A percentile compares a stretch with the other conserved stretches of the same genome.
Evolutionary conservation across 2,888 invertebrate genomes (phyloP).

Genomic region (Drosophila paranaensis): DNA sequence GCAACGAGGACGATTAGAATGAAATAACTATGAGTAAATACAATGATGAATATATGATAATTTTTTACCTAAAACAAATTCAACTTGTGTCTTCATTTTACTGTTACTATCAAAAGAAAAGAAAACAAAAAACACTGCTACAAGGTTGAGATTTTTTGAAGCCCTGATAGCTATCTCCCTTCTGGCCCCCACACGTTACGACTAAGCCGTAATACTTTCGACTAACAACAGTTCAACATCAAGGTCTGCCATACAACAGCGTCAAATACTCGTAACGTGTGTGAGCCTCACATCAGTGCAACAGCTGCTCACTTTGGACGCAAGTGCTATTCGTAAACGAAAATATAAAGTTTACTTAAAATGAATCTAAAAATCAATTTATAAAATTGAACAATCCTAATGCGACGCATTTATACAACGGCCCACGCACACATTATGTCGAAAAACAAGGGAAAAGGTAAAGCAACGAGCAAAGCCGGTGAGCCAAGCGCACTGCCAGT

Average conservation of each 20-base stretch:
- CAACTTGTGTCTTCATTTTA: slow-evolving; percentile 6
- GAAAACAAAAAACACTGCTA: background rate
- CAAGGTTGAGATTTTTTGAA: background rate
- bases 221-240: too few relatives aligned
- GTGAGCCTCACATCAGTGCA: background rate
- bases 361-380: slow-evolving; percentile 6
- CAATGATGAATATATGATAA: slow-evolving; percentile 72
- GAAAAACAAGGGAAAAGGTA: slow-evolving; percentile 73
- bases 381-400: slow-evolving; percentile 12
- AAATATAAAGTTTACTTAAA: background rate
- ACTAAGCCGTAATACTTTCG: background rate
- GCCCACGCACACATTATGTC: slow-evolving; percentile 66
- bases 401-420: slow-evolving; percentile 59
- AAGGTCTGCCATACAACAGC: too few relatives aligned
- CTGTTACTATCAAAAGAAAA: background rate
- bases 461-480: slow-evolving; percentile 17
- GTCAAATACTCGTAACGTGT: slow-evolving; percentile 26
- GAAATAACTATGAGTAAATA: slow-evolving; percentile 55
- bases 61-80: slow-evolving; percentile 67
- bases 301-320: slow-evolving; percentile 36
- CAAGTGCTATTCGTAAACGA: background rate
- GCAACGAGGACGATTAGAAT: slow-evolving; percentile 59
- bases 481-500: slow-evolving; percentile 15
- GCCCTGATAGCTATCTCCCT: slow-evolving; percentile 11
- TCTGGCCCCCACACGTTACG: background rate